These are phyloP conservation scores for Dastarcus helophoroides DNA, from an alignment of 2,888 invertebrate genomes.

Conservation along the genomic window DNA sequence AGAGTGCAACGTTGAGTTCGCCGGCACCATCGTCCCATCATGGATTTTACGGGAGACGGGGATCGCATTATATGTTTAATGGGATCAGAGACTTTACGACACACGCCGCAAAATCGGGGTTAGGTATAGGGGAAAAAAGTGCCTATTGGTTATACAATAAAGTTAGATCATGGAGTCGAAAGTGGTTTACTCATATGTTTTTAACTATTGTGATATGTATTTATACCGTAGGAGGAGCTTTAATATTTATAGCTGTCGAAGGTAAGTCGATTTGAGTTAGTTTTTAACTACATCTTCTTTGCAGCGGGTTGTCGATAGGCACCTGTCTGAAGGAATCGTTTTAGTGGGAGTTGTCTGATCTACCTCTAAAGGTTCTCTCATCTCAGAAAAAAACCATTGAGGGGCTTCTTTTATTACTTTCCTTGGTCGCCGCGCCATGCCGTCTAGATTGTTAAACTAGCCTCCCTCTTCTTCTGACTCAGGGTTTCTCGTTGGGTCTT, in stretches of 20 bases:
- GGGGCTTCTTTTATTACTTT: no score
- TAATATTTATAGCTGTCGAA: slow-evolving; percentile 68
- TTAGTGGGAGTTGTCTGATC: no score
- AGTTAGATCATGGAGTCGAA: slow-evolving; percentile 62
- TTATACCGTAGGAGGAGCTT: slow-evolving; percentile 74
- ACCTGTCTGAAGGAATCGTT: no score
- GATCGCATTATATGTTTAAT: slow-evolving; percentile 67
- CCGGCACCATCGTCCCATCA: slow-evolving; percentile 11
- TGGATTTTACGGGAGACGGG: slow-evolving; percentile 50
- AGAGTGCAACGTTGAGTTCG: slow-evolving; percentile 10
- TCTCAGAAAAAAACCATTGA: no score
- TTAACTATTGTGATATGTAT: slow-evolving; percentile 62
- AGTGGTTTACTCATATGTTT: slow-evolving; percentile 85
- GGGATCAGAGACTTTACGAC: slow-evolving; percentile 67
- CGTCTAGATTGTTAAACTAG: no score
- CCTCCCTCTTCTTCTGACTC: no score
- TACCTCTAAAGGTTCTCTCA: no score
- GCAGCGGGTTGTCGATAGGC: no score
- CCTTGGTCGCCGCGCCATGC: no score
- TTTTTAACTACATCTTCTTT: no score
- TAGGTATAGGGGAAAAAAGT: slow-evolving; percentile 73
- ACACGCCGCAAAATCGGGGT: slow-evolving; percentile 60
- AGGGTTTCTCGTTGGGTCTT: no score
- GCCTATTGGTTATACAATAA: slow-evolving; percentile 72
- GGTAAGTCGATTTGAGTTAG: slow-evolving; percentile 47